phyloP scores from a whole-genome alignment of 2,888 invertebrate species.

The Aradus depressus region DNA sequence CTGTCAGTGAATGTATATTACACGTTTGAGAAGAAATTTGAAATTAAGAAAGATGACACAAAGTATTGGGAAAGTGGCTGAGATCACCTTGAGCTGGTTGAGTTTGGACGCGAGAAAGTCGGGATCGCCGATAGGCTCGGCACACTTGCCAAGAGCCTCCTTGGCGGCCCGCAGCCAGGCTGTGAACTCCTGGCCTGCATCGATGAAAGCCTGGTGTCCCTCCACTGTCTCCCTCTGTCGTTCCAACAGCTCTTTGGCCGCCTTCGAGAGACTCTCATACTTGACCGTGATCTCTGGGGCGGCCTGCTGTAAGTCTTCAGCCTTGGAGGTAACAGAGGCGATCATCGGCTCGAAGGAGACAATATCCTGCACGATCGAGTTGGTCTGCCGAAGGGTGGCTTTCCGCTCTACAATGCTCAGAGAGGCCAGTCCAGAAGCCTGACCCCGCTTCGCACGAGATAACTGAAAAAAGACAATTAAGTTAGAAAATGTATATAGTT shows the following conservation, averaged over 20 bases:
- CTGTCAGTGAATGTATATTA: no score
- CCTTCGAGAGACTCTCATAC: conserved; percentile 79
- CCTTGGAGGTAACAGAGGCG: conserved; percentile 86
- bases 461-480: conserved; percentile 34
- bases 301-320: conserved; percentile 81
- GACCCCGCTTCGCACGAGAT: conserved; percentile 57
- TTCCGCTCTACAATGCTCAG: conserved; percentile 75
- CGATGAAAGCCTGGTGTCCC: conserved; percentile 82
- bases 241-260: conserved; percentile 50
- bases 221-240: conserved; percentile 83
- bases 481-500: no score
- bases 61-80: not conserved
- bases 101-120: conserved; percentile 78
- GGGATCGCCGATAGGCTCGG: conserved; percentile 84
- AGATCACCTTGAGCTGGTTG: conserved; percentile 55
- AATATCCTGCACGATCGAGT: conserved; percentile 91
- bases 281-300: conserved; percentile 85
- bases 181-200: conserved; percentile 81
- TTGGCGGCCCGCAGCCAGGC: conserved; percentile 87
- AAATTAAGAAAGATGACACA: no score
- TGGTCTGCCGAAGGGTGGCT: conserved; percentile 78
- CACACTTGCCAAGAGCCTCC: conserved; percentile 80
- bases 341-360: conserved; percentile 96
- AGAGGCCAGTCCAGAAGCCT: conserved; percentile 59
- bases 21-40: no score